A percentile compares a stretch with the other conserved stretches of the same genome.
These are phyloP conservation scores for Megaceryle torquata DNA, from an alignment of 2,113 vertebrate species.

Conservation along the genomic window DNA sequence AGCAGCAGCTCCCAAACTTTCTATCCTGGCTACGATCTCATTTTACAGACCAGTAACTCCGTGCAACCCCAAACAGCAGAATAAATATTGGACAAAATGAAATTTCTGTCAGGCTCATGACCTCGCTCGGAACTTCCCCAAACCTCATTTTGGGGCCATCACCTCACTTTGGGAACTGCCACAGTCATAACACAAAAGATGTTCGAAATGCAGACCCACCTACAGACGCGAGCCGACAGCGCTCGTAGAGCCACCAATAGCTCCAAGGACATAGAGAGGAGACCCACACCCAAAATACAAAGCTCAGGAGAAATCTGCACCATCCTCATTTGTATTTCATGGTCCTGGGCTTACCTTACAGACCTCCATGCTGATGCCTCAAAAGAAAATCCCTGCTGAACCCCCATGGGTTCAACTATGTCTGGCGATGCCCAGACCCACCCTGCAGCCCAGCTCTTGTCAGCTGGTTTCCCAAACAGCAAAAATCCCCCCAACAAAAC, in stretches of 20 bases:
- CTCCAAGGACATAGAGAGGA: background rate
- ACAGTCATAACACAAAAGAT: background rate
- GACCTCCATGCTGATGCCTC: background rate
- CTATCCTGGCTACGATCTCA: background rate
- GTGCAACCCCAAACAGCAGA: constrained; percentile 1
- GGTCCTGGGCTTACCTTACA: background rate
- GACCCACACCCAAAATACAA: background rate
- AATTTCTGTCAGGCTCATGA: background rate
- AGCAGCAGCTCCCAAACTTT: constrained; percentile 42
- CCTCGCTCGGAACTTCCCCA: background rate
- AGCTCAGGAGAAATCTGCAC: background rate
- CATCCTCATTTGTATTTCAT: background rate
- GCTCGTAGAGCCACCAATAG: accelerated
- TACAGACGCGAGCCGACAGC: accelerated
- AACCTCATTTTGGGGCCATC: constrained; percentile 11
- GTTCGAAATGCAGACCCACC: background rate
- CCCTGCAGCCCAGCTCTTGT: background rate
- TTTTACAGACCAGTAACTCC: constrained; percentile 36
- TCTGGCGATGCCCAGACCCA: background rate
- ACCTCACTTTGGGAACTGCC: background rate
- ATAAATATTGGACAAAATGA: constrained; percentile 29
- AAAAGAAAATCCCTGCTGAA: background rate
- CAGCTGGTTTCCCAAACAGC: background rate
- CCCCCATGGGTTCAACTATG: accelerated
- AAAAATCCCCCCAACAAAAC: background rate